phyloP scores from a whole-genome alignment of 2,113 vertebrate genomes.

The Peucedramus taeniatus region DNA sequence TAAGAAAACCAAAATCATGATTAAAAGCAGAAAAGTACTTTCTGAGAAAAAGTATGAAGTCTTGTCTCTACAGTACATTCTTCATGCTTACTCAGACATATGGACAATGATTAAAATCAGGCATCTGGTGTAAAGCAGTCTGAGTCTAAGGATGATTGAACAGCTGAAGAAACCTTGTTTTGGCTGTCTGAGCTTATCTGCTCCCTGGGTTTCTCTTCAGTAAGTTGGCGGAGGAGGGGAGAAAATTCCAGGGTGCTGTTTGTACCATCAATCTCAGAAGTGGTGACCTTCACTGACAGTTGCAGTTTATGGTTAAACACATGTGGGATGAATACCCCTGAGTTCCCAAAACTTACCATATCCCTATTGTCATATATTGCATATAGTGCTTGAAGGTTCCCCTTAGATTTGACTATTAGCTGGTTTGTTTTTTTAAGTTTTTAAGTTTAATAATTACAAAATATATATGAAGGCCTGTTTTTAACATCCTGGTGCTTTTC shows the following conservation, averaged over 20 bases:
- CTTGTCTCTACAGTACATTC: neutral
- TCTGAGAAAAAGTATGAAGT: neutral
- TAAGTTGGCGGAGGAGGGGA: neutral
- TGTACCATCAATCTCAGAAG: neutral
- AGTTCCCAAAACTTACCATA: neutral
- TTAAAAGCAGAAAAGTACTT: neutral
- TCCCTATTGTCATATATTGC: rapidly evolving
- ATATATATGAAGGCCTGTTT: neutral
- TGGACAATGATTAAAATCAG: neutral
- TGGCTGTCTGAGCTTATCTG: neutral
- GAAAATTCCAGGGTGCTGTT: neutral
- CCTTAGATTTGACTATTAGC: neutral
- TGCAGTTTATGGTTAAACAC: neutral
- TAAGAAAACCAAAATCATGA: neutral
- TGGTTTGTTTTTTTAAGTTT: neutral
- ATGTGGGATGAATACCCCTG: rapidly evolving
- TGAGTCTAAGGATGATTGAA: neutral
- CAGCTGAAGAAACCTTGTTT: neutral
- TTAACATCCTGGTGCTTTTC: neutral
- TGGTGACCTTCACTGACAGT: neutral
- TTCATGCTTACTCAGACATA: neutral
- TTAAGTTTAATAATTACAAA: neutral
- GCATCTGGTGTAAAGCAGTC: neutral
- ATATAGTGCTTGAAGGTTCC: neutral
- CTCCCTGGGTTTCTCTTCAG: neutral